These are phyloP conservation scores for Pelmatolapia mariae DNA, from an alignment of 2,113 vertebrate species.

Conservation along the genomic window DNA sequence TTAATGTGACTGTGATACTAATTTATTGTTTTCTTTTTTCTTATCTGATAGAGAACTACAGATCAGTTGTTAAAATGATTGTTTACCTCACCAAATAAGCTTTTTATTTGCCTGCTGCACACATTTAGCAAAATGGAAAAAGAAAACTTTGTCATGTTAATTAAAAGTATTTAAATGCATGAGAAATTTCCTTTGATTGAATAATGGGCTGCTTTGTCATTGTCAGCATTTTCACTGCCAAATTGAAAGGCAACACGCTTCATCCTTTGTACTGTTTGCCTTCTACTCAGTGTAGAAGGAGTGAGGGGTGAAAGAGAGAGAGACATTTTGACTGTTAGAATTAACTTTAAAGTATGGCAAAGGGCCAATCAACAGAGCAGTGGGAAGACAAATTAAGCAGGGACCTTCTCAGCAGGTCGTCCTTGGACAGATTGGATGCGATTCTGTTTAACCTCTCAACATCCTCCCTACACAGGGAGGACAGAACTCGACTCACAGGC, in stretches of 20 bases:
- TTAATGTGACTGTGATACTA: background rate
- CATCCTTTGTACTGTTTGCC: slow-evolving; percentile 18
- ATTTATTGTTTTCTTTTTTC: background rate
- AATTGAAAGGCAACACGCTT: slow-evolving; percentile 14
- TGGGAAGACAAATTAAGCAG: slow-evolving; percentile 53
- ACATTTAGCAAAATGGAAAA: background rate
- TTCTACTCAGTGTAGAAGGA: background rate
- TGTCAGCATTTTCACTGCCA: slow-evolving; percentile 21
- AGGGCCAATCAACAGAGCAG: slow-evolving; percentile 40
- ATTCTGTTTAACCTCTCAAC: slow-evolving; percentile 50
- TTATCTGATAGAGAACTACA: background rate
- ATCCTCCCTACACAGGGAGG: slow-evolving; percentile 30
- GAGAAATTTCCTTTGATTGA: slow-evolving; percentile 5
- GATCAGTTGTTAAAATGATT: background rate
- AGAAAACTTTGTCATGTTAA: background rate
- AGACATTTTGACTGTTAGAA: slow-evolving; percentile 30
- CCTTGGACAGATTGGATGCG: slow-evolving; percentile 51
- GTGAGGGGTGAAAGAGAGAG: slow-evolving; percentile 4
- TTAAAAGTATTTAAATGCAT: background rate
- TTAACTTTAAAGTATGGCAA: slow-evolving; percentile 58
- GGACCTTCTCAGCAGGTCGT: slow-evolving; percentile 55
- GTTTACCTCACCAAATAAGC: background rate
- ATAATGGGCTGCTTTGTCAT: slow-evolving; percentile 22
- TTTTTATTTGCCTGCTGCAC: background rate
- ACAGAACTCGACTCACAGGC: slow-evolving; percentile 9